These are phyloP conservation scores for Pteruthius melanotis DNA, from an alignment of 2,113 vertebrate genomes.

Conservation along the genomic window DNA sequence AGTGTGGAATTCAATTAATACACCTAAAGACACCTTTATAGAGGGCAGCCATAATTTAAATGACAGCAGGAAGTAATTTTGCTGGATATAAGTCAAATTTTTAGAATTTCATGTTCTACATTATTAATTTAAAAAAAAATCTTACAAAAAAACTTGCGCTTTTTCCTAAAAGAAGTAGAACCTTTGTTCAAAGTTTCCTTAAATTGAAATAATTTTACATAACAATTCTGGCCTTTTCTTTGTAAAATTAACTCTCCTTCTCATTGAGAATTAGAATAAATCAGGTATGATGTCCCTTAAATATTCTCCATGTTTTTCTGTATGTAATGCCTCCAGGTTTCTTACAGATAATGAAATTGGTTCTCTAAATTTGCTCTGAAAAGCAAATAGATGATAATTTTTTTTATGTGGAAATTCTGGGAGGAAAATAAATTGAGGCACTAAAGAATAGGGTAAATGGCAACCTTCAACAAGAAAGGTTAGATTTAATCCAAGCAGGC, in stretches of 20 bases:
- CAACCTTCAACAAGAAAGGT: slow-evolving; percentile 94
- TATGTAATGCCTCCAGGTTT: slow-evolving; percentile 75
- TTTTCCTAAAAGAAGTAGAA: slow-evolving; percentile 76
- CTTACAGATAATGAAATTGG: slow-evolving; percentile 76
- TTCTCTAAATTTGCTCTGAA: slow-evolving; percentile 79
- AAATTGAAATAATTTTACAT: slow-evolving; percentile 84
- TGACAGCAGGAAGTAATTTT: slow-evolving; percentile 99
- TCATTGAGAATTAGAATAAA: slow-evolving; percentile 77
- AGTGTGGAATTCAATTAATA: slow-evolving; percentile 99
- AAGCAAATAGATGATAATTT: slow-evolving; percentile 86
- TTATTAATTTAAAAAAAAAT: slow-evolving; percentile 82
- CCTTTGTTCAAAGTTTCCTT: slow-evolving; percentile 83
- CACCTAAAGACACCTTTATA: slow-evolving; percentile 99
- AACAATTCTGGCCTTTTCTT: slow-evolving; percentile 81
- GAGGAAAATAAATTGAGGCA: slow-evolving; percentile 86
- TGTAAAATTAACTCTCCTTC: slow-evolving; percentile 77
- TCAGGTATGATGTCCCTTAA: slow-evolving; percentile 72
- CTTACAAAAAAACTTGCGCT: slow-evolving; percentile 68
- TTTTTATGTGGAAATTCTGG: slow-evolving; percentile 88
- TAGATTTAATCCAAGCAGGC: slow-evolving; percentile 96
- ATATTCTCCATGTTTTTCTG: slow-evolving; percentile 76
- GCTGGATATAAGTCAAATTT: slow-evolving; percentile 99
- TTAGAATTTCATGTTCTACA: slow-evolving; percentile 98
- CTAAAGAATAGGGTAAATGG: slow-evolving; percentile 93
- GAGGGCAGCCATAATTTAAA: slow-evolving; percentile 99